A percentile compares a stretch with the other conserved stretches of the same genome.
Evolutionary conservation across 1,140 invertebrate genomes (phyloP).

Genomic region (Drosophila athabasca): DNA sequence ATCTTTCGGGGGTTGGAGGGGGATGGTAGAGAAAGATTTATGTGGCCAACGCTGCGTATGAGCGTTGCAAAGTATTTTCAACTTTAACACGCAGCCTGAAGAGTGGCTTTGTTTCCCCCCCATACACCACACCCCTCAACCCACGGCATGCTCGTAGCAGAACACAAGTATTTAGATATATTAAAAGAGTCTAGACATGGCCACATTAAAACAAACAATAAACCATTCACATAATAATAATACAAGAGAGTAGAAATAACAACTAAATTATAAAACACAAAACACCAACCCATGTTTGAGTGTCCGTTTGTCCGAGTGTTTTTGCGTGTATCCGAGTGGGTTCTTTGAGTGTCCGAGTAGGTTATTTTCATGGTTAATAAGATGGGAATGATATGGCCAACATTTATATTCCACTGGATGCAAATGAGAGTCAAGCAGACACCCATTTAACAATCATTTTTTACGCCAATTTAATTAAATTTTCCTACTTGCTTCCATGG

Average conservation of each 20-base stretch:
- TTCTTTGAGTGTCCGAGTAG: slow-evolving; percentile 2
- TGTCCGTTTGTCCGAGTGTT: slow-evolving; percentile 4
- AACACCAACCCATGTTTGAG: background rate
- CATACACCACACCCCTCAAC: background rate
- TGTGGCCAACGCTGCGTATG: slow-evolving; percentile 63
- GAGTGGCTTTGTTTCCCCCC: slow-evolving; percentile 11
- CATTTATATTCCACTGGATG: slow-evolving; percentile 35
- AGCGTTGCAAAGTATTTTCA: slow-evolving; percentile 62
- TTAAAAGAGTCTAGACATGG: slow-evolving; percentile 74
- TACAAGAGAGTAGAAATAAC: slow-evolving; percentile 24
- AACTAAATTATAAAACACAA: slow-evolving; percentile 26
- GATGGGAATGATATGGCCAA: slow-evolving; percentile 27
- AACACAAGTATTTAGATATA: slow-evolving; percentile 58
- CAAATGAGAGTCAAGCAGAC: slow-evolving; percentile 20
- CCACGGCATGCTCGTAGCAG: background rate
- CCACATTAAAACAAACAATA: slow-evolving; percentile 55
- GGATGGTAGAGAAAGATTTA: slow-evolving; percentile 55
- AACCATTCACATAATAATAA: slow-evolving; percentile 49
- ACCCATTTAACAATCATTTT: slow-evolving; percentile 31
- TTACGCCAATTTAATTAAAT: slow-evolving; percentile 51
- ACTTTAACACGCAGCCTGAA: slow-evolving; percentile 55
- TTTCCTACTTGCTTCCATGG: slow-evolving; percentile 34
- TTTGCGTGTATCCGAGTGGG: background rate
- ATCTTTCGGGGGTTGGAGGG: slow-evolving; percentile 3
- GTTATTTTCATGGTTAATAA: slow-evolving; percentile 25